phyloP scores from a whole-genome alignment of 2,113 vertebrate genomes.

The Phoxinus phoxinus region DNA sequence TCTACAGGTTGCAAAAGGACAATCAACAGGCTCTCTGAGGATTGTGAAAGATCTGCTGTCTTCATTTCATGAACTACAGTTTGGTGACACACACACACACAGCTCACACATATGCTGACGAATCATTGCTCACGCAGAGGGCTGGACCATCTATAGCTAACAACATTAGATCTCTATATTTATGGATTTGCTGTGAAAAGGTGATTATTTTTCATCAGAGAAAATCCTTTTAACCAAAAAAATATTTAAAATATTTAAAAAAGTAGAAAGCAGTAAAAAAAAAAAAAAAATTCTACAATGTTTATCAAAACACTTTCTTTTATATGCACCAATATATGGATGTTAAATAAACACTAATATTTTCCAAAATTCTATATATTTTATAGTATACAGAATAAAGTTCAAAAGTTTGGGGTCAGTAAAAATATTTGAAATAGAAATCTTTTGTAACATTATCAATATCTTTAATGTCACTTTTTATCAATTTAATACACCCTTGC shows the following conservation, averaged over 20 bases:
- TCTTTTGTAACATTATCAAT: neutral
- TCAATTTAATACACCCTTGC: neutral
- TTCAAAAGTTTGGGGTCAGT: neutral
- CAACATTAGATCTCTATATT: neutral
- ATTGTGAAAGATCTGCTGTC: neutral
- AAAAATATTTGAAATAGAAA: neutral
- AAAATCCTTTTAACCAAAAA: neutral
- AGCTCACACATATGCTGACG: neutral
- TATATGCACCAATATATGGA: neutral
- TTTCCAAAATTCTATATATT: neutral
- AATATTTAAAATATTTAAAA: no score
- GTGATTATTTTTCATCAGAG: neutral
- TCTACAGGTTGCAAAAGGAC: neutral
- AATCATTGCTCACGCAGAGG: neutral
- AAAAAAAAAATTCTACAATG: neutral
- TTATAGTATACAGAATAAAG: no score
- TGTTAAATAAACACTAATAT: neutral
- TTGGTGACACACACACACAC: neutral
- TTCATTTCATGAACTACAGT: neutral
- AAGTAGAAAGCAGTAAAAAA: neutral
- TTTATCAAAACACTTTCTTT: neutral
- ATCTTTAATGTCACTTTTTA: neutral
- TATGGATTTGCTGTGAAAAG: neutral
- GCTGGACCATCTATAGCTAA: neutral
- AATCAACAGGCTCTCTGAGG: conserved; percentile 7